Percentiles rank a stretch among this genome's conserved stretches.
phyloP scores from a whole-genome alignment of 2,888 invertebrate genomes.

The Tanypteryx hageni region DNA sequence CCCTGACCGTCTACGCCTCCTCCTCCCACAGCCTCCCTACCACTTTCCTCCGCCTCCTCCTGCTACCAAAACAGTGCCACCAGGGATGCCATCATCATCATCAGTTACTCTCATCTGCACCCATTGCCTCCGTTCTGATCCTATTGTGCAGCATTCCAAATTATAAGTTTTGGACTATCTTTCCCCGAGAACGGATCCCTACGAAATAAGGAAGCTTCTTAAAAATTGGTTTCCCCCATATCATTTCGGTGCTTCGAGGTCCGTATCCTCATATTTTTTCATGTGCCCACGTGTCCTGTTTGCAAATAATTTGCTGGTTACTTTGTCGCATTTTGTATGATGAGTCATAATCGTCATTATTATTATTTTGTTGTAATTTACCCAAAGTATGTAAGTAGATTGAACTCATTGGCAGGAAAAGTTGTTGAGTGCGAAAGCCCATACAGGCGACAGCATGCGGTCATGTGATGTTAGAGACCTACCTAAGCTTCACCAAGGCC shows the following conservation, averaged over 20 bases:
- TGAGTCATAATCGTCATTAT: too few species aligned
- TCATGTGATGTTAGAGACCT: too few species aligned
- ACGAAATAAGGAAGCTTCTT: constrained; percentile 26
- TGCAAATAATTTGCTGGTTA: background rate
- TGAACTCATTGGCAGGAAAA: too few species aligned
- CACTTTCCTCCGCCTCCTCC: background rate
- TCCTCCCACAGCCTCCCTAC: background rate
- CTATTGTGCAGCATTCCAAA: constrained; percentile 16
- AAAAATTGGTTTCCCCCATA: background rate
- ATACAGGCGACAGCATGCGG: too few species aligned
- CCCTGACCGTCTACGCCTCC: too few species aligned
- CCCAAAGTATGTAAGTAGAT: background rate
- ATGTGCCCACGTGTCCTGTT: background rate
- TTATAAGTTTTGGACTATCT: constrained; percentile 25
- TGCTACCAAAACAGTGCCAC: background rate
- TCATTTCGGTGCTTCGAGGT: background rate
- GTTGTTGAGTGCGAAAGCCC: too few species aligned
- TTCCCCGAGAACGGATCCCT: background rate
- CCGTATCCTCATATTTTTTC: background rate
- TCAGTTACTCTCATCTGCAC: constrained; percentile 9
- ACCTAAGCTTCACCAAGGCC: too few species aligned
- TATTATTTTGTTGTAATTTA: background rate
- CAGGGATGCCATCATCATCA: background rate
- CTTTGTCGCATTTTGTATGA: background rate
- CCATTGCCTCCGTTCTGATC: constrained; percentile 57